Percentiles rank a stretch among this genome's conserved stretches.
Conservation (phyloP, 2,888 invertebrate species). For the Cephus runcator region DNA sequence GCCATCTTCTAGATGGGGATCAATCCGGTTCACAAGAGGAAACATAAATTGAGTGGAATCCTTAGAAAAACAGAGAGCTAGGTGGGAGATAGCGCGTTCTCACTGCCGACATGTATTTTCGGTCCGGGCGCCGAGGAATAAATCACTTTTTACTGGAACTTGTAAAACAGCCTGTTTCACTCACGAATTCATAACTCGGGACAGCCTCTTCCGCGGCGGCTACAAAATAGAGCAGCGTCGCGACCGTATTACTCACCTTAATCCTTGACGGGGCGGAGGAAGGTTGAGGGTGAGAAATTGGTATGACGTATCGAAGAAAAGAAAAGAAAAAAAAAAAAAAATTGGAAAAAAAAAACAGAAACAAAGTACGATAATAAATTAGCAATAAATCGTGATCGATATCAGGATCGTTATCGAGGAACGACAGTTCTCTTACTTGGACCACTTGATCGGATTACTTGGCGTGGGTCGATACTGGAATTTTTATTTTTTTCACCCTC, state of each 20-base stretch:
- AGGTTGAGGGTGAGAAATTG: neutral
- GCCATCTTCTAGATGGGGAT: slow-evolving; percentile 9
- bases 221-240: neutral
- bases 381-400: neutral
- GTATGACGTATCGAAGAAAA: neutral
- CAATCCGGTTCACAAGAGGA: slow-evolving; percentile 29
- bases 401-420: neutral
- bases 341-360: neutral
- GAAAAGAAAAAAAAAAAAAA: neutral
- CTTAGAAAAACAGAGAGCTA: slow-evolving; percentile 28
- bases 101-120: neutral
- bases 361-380: neutral
- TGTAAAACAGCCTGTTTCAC: slow-evolving; percentile 6
- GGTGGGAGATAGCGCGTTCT: slow-evolving; percentile 18
- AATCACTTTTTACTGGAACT: slow-evolving; percentile 35
- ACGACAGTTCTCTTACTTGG: neutral
- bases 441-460: neutral
- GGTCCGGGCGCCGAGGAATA: slow-evolving; percentile 24
- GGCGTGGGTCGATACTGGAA: neutral
- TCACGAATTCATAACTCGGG: slow-evolving; percentile 1
- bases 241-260: neutral
- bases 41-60: slow-evolving; percentile 41
- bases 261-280: neutral
- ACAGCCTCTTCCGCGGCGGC: slow-evolving; percentile 1
- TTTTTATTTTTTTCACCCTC: neutral